Evolutionary conservation across 2,113 vertebrate genomes (phyloP).

Genomic region (Antennarius striatus): DNA sequence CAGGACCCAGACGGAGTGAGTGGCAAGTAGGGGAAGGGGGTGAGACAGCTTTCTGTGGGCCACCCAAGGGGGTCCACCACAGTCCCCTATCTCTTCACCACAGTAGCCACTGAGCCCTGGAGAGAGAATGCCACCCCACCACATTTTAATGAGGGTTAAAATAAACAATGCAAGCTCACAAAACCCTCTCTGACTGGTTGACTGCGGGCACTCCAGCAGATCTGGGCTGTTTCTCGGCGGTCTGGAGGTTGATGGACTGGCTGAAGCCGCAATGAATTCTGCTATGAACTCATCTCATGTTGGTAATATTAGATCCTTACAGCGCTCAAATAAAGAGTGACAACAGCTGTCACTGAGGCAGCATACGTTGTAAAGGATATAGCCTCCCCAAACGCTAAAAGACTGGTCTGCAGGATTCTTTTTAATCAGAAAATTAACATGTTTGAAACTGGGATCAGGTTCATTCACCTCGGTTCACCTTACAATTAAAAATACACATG

Average conservation of each 20-base stretch:
- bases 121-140: conserved; percentile 71
- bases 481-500: too few species aligned
- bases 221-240: conserved; percentile 54
- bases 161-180: conserved; percentile 74
- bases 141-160: conserved; percentile 75
- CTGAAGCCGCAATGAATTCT: conserved; percentile 43
- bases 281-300: conserved; percentile 18
- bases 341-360: not conserved
- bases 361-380: too few species aligned
- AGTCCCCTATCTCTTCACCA: conserved; percentile 70
- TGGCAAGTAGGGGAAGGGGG: conserved; percentile 44
- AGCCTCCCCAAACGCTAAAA: too few species aligned
- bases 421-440: too few species aligned
- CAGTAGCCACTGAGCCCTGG: conserved; percentile 66
- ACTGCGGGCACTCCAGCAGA: conserved; percentile 49
- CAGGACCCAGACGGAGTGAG: conserved; percentile 63
- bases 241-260: conserved; percentile 36
- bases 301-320: conserved; percentile 4
- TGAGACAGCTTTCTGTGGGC: conserved; percentile 62
- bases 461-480: too few species aligned
- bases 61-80: conserved; percentile 71
- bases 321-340: conserved; percentile 7
- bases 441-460: too few species aligned
- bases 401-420: too few species aligned
- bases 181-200: conserved; percentile 68